Base-by-base conservation (phyloP, 2,113 vertebrate genomes). In the Oreotrochilus melanogaster region DNA sequence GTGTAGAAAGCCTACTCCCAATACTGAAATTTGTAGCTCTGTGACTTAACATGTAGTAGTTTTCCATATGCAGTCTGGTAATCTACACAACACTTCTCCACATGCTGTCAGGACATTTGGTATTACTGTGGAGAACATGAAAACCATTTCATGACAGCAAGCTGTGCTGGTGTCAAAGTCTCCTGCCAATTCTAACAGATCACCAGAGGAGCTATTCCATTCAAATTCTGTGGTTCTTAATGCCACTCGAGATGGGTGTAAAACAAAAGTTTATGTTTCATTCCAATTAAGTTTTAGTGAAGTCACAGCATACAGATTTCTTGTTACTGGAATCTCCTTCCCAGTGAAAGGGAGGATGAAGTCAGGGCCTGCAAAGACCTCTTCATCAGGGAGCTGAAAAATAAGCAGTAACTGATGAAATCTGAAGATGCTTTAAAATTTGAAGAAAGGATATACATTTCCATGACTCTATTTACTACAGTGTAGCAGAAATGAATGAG, bases 41-140 rank as follows among this genome's bases (percentile, higher is more conserved):
- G n/a, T 31, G 14, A 18, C 11, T 58, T 50, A 14, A 19, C 27
- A 11, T 0, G 13, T 31, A 64, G 28, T 7, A 80, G 39, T 27
- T 88, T 86, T 28, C 11, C 9, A 8, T n/a, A 43, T 2, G 4
- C 53, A 92, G 25, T 35, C 28, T 5, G 5, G 33, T 24, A 2
- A 37, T 27, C 48, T 70, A 48, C 60, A 15, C 24, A 47, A 16
- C 18, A 21, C 45, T 43, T 25, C 42, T 33, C 21, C 24, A 10
- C 1, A 0, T 5, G 11, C 57, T 65, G 13, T 30, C 0, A 0
- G 58, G 28, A 57, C 10, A 33, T 50, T 28, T 61, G 31, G 14
- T 47, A 1, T 53, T 54, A 22, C 21, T 31, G 39, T 73, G 42
- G 24, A 76, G n/a, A 80, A 18, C 27, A 27, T 1, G 4, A 74